Evolutionary conservation across 2,888 invertebrate genomes (phyloP), one percentile per base, ranked within the genome.

Genomic region (Ephialtes manifestator): DNA sequence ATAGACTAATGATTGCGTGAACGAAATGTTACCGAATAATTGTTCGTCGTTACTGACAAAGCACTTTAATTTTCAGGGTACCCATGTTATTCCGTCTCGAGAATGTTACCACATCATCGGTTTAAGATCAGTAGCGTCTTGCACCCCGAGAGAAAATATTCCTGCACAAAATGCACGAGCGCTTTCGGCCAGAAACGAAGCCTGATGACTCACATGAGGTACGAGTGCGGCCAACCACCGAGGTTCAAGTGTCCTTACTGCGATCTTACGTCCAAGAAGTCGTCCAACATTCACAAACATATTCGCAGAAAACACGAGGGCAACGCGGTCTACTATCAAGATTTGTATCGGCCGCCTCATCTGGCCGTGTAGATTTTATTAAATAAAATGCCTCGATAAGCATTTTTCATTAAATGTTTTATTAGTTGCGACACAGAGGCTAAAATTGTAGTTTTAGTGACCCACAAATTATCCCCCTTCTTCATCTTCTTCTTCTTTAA

Each of bases 161-260:
- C 90, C 10, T 93, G 94, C 88, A 77, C 89, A 35, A 90, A 89
- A 78, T 93, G 93, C 82, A 87, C 89, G 13, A 92, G 92, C 77
- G 87, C 89, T 1, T 92, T 89, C 83, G 88, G 89, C 31, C 90
- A 91, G 84, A 89, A 87, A 77, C 86, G 89, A 76, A 90, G 88
- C 68, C 88, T 92, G 13, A 78, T 86, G 13, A 90, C 90, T 24
- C 93, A 94, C 82, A 60, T 91, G 55, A 89, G 91, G 81, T 92
- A 93, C 89, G 92, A 92, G 78, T 94, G 94, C 75, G 93, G 93
- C 3, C 89, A 92, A 70, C 92, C 92, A 1, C 94, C 94, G 13
- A 90, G 92, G 55, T 94, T 93, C 89, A 90, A 92, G 84, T 94
- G 94, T 81, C 93, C 92, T 35, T 91, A 93, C 81, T 94, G 94